These are phyloP conservation scores for Phengaris alcon DNA, from an alignment of 2,888 invertebrate species.

Conservation along the genomic window DNA sequence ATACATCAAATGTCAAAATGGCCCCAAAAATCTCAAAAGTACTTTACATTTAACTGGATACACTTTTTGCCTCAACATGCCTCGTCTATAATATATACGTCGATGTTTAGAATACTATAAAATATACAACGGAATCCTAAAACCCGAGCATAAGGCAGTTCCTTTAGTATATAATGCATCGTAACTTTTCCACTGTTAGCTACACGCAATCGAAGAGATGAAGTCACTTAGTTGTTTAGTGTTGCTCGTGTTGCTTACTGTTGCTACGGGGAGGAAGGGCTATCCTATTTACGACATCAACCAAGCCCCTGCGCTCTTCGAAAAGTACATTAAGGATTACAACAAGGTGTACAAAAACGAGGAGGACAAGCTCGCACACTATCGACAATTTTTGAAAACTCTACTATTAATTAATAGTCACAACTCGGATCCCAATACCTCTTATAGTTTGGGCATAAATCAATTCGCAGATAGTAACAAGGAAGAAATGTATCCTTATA, in stretches of 20 bases:
- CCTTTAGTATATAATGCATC: too few species aligned
- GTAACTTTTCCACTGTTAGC: not conserved
- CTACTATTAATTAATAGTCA: slow-evolving; percentile 45
- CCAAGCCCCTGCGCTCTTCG: slow-evolving; percentile 45
- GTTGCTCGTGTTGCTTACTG: slow-evolving; percentile 6
- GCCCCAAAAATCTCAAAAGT: too few species aligned
- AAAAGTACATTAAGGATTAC: slow-evolving; percentile 46
- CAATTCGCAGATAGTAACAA: not conserved
- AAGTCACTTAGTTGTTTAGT: slow-evolving; percentile 24
- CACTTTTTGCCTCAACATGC: too few species aligned
- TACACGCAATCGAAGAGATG: slow-evolving; percentile 6
- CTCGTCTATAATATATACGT: too few species aligned
- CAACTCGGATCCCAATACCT: slow-evolving; percentile 30
- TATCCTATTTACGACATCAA: slow-evolving; percentile 44
- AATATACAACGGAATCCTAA: not conserved
- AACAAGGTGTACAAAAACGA: slow-evolving; percentile 48
- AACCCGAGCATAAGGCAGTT: not conserved
- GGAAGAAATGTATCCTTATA: not conserved
- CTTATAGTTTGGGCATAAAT: not conserved
- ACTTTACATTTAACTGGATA: too few species aligned
- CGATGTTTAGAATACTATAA: too few species aligned
- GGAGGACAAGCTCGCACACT: slow-evolving; percentile 47
- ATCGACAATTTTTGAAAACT: slow-evolving; percentile 43
- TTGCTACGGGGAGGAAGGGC: slow-evolving; percentile 38
- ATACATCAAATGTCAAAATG: too few species aligned